Evolutionary conservation across 2,888 invertebrate species (phyloP).

Genomic region (Criorhina ranunculi): DNA sequence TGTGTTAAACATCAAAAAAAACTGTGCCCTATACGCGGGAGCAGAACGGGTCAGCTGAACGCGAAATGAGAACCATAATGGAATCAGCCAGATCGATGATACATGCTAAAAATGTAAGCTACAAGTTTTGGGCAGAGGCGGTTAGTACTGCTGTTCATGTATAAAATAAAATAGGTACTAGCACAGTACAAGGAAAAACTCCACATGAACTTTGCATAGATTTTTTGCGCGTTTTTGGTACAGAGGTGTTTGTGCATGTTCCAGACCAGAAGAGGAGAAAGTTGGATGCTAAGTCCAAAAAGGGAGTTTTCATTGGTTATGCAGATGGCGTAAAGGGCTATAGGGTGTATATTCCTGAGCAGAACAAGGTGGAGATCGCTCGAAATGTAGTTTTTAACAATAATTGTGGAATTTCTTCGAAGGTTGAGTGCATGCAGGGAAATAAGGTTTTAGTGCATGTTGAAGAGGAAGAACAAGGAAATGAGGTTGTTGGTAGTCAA

Average conservation of each 20-base stretch:
- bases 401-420: neutral
- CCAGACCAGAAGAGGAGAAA: conserved; percentile 1
- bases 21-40: conserved; percentile 61
- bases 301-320: neutral
- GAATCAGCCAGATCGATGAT: conserved; percentile 64
- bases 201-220: conserved; percentile 80
- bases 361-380: neutral
- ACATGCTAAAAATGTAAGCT: conserved; percentile 60
- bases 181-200: conserved; percentile 69
- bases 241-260: neutral
- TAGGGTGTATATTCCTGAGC: neutral
- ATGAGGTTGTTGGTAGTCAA: neutral
- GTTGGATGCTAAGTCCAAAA: neutral
- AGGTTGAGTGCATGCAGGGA: neutral
- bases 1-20: conserved; percentile 46
- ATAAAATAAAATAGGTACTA: conserved; percentile 70
- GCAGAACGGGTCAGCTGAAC: conserved; percentile 46
- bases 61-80: conserved; percentile 54
- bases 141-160: conserved; percentile 78
- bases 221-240: conserved; percentile 9
- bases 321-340: neutral
- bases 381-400: neutral
- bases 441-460: neutral
- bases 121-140: conserved; percentile 82
- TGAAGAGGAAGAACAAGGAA: neutral